Evolutionary conservation across 2,113 vertebrate species (phyloP).

Genomic region (Holacanthus passer): DNA sequence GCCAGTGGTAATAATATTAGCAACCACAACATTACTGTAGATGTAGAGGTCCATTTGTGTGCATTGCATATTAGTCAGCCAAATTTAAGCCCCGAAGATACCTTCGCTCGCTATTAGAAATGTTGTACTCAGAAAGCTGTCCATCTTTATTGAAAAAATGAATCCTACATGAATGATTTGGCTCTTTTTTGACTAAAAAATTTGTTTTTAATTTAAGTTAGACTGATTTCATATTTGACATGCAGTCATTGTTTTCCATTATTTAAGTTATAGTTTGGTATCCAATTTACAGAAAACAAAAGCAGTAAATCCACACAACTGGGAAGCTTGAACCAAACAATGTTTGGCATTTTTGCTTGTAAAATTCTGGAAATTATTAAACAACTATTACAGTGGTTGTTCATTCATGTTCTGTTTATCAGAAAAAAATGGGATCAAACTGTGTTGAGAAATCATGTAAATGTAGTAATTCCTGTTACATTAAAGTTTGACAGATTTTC

Average conservation of each 20-base stretch:
- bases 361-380: background rate
- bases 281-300: background rate
- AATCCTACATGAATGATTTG: background rate
- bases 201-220: background rate
- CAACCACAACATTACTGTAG: background rate
- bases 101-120: background rate
- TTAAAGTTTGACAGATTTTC: too few relatives aligned
- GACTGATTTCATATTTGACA: background rate
- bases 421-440: background rate
- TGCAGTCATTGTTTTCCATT: background rate
- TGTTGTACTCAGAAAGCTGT: background rate
- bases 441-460: background rate
- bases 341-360: background rate
- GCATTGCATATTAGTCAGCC: background rate
- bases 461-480: background rate
- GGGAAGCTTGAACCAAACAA: background rate
- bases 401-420: background rate
- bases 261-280: background rate
- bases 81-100: background rate
- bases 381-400: background rate
- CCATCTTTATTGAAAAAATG: background rate
- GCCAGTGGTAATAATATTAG: background rate
- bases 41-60: background rate
- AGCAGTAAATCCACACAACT: background rate
- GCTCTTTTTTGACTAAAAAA: background rate